Percentiles rank a stretch among this genome's conserved stretches.
phyloP scores from a whole-genome alignment of 2,113 vertebrate species.

The Corvus moneduloides region DNA sequence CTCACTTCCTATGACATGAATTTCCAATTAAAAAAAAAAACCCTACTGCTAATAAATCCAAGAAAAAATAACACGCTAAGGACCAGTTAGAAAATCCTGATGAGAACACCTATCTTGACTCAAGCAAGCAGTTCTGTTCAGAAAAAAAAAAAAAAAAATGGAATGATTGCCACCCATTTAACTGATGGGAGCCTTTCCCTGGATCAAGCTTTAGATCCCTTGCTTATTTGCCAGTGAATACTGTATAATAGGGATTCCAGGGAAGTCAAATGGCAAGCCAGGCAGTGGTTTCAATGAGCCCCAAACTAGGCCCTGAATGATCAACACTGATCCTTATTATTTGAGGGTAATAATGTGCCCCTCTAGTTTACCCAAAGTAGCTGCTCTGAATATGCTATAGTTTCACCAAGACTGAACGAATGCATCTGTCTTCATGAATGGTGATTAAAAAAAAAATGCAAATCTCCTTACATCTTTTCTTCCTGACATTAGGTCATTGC shows the following conservation, averaged over 20 bases:
- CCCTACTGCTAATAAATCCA: neutral
- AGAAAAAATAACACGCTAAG: neutral
- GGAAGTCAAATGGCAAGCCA: slow-evolving; percentile 49
- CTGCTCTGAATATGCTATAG: slow-evolving; percentile 67
- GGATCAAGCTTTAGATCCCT: neutral
- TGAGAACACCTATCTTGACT: neutral
- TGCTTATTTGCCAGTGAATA: slow-evolving; percentile 2
- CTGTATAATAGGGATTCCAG: slow-evolving; percentile 35
- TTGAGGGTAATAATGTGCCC: slow-evolving; percentile 62
- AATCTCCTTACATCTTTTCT: slow-evolving; percentile 74
- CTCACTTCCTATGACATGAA: neutral
- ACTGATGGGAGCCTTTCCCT: neutral
- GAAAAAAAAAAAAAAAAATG: neutral
- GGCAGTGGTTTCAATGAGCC: slow-evolving; percentile 1
- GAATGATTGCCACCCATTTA: neutral
- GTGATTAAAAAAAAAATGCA: slow-evolving; percentile 70
- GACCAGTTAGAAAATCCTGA: slow-evolving; percentile 3
- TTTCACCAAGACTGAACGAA: slow-evolving; percentile 59
- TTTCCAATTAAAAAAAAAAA: neutral
- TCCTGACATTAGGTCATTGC: slow-evolving; percentile 73
- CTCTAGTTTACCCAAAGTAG: slow-evolving; percentile 72
- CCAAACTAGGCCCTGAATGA: neutral
- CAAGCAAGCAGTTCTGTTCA: neutral
- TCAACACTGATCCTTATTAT: slow-evolving; percentile 66
- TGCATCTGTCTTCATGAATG: slow-evolving; percentile 72